Conservation (phyloP, 2,113 vertebrate species). For the Colossoma macropomum region DNA sequence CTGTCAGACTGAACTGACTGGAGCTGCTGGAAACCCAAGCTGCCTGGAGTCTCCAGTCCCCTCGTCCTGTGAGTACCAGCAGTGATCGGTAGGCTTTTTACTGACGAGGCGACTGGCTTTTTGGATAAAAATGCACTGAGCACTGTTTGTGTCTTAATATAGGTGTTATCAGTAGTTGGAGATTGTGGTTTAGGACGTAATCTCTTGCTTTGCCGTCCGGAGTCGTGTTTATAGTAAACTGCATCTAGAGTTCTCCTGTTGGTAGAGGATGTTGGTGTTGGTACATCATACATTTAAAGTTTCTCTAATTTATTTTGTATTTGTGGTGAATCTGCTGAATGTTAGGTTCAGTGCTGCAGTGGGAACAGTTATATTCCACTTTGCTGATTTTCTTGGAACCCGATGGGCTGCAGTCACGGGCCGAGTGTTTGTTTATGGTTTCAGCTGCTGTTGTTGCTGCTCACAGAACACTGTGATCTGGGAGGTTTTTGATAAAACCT, state of each 20-base stretch:
- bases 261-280: not conserved
- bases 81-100: not conserved
- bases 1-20: constrained; percentile 31
- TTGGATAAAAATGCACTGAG: not conserved
- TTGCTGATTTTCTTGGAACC: too few species aligned
- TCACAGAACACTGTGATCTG: not conserved
- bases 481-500: too few species aligned
- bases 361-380: too few species aligned
- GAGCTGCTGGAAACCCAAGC: constrained; percentile 5
- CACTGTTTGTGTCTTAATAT: not conserved
- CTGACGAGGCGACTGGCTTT: not conserved
- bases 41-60: not conserved
- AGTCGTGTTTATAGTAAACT: too few species aligned
- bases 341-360: too few species aligned
- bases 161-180: not conserved
- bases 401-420: too few species aligned
- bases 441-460: not conserved
- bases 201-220: too few species aligned
- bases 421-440: not conserved
- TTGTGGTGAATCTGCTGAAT: too few species aligned
- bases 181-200: not conserved
- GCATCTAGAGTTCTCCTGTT: too few species aligned
- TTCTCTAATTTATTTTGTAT: too few species aligned
- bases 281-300: too few species aligned
- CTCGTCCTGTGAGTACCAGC: not conserved